Evolutionary conservation across 2,888 invertebrate genomes (phyloP), one percentile per base, ranked within the genome.

Genomic region (Linyphia triangularis): DNA sequence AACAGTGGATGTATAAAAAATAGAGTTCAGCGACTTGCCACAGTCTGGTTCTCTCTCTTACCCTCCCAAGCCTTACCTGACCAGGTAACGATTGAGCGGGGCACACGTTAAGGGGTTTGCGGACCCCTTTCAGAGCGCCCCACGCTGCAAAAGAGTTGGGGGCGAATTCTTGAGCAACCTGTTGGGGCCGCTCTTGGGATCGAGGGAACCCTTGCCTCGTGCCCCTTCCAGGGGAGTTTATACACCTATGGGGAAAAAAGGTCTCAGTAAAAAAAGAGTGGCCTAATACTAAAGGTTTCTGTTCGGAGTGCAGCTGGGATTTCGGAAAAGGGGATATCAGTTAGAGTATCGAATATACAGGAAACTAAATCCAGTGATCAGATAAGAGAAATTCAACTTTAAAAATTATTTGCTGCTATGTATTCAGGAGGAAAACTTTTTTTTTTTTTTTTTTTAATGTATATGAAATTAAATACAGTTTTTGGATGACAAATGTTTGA

Each of bases 121-220:
- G 72, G 78, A 78, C 78, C 85, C 85, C 78, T 85, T 85, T 85
- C 30, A 61, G 78, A 72, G 63, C 70, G 72, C 78, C 78, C 85
- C 85, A 70, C 85, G 40, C 26, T 67, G 40, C n/a, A 77, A 84
- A 78, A 81, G 86, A 88, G 81, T 88, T 86, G 78, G 86, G 81
- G 86, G 81, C 75, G 75, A 81, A 81, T 75, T 88, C 81, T 88
- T 75, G 69, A 30, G 81, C 81, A 88, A 88, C 86, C 86, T 88
- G 86, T 88, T 88, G 81, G 86, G 86, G 86, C 86, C 81, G 19
- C 26, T 16, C 30, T 81, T 57, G 59, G 86, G 86, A n/a, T 37
- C 7, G 19, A 16, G 24, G 51, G 22, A 79, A 77, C 85, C 85
- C 85, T 85, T 85, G 65, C 72, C 28, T 51, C 51, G 72, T 79